Evolutionary conservation across 92 coral and sea anemone genomes (phyloP).

Genomic region (Pocillopora meandrina): DNA sequence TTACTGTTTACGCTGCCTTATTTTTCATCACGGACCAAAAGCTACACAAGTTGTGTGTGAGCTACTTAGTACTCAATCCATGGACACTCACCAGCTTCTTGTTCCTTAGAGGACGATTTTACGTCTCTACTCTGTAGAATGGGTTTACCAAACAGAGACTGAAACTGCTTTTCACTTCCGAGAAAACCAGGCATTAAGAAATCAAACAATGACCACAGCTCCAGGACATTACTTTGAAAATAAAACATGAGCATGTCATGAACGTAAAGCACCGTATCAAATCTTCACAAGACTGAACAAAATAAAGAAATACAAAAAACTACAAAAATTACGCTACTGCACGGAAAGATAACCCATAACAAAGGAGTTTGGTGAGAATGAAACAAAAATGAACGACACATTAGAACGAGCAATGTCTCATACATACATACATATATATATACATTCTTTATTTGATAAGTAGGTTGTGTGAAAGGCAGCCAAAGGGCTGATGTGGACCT

Average conservation of each 20-base stretch:
- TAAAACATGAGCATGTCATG: not conserved
- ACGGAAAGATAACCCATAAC: not conserved
- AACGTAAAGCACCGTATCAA: not conserved
- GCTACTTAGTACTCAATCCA: too few relatives aligned
- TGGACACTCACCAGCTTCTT: conserved; percentile 85
- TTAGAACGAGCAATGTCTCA: too few relatives aligned
- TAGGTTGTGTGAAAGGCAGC: too few relatives aligned
- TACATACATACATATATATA: too few relatives aligned
- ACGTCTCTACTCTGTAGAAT: conserved; percentile 97
- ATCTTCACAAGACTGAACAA: not conserved
- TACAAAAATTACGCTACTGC: not conserved
- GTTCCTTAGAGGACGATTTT: conserved; percentile 97
- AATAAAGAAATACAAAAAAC: not conserved
- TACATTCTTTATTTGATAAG: too few relatives aligned
- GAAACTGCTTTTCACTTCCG: conserved; percentile 98
- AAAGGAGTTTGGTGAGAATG: too few relatives aligned
- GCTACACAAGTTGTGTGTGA: too few relatives aligned
- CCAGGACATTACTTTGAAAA: conserved; percentile 90
- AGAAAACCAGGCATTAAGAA: conserved; percentile 99
- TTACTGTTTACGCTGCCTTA: too few relatives aligned
- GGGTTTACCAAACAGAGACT: conserved; percentile 97
- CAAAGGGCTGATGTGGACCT: too few relatives aligned
- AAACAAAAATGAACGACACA: too few relatives aligned
- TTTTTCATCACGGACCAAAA: too few relatives aligned
- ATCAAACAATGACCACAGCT: conserved; percentile 97